Conservation (phyloP, 2,113 vertebrate genomes). For the Alces alces region DNA sequence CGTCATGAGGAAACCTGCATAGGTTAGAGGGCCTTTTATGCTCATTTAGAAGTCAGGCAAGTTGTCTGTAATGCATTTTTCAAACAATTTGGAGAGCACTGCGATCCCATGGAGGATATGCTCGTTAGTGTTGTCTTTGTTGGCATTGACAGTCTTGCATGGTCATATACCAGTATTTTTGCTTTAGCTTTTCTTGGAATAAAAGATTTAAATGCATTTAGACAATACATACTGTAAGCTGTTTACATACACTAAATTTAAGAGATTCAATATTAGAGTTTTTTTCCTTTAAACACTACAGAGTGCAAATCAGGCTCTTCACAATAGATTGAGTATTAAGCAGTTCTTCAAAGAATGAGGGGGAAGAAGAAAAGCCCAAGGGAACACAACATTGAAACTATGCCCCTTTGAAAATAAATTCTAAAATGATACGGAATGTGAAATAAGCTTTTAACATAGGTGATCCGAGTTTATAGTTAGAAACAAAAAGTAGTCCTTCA, state of each 20-base stretch:
- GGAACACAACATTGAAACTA: conserved; percentile 81
- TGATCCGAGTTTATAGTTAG: conserved; percentile 89
- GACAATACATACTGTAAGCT: conserved; percentile 90
- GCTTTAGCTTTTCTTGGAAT: conserved; percentile 88
- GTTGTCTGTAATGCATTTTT: conserved; percentile 87
- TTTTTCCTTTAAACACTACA: conserved; percentile 87
- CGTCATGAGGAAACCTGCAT: conserved; percentile 89
- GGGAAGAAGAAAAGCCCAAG: conserved; percentile 74
- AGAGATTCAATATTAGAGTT: conserved; percentile 91
- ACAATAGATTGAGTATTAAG: conserved; percentile 92
- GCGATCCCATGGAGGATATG: conserved; percentile 88
- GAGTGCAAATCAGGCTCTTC: conserved; percentile 99
- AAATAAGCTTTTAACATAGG: conserved; percentile 85
- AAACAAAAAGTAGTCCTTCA: conserved; percentile 96
- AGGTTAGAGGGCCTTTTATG: conserved; percentile 83
- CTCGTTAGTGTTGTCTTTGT: conserved; percentile 92
- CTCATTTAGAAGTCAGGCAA: conserved; percentile 82
- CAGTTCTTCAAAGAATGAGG: conserved; percentile 75
- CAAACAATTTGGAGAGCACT: conserved; percentile 88
- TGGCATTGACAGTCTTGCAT: conserved; percentile 85
- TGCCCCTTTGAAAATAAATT: conserved; percentile 85
- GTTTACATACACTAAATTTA: conserved; percentile 93
- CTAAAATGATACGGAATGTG: conserved; percentile 96
- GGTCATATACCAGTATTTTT: conserved; percentile 87
- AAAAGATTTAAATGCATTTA: conserved; percentile 95